Evolutionary conservation across 2,888 invertebrate genomes (phyloP), one percentile per base, ranked within the genome.

Genomic region (Eueremaeus valkanovi): DNA sequence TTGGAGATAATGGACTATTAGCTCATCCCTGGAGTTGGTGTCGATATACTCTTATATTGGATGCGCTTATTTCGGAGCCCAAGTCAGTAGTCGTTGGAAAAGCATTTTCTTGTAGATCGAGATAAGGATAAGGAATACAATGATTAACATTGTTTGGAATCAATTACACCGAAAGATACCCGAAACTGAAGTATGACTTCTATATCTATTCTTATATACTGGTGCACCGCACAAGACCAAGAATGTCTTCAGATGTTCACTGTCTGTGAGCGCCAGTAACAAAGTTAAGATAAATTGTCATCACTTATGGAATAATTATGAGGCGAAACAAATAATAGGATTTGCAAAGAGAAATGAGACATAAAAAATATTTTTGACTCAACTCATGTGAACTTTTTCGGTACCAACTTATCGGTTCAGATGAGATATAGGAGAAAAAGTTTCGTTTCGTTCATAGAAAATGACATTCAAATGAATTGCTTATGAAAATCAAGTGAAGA

Each of bases 221-320:
- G n/a, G n/a, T n/a, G n/a, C n/a, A n/a, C n/a, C n/a, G n/a, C 45
- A 11, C 9, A 18, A 18, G 45, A 45, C 3, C 18, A 18, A 45
- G 3, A 18, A 18, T 8, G 9, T 18, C 18, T 18, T 45, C 45
- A 3, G 45, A 45, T 45, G 45, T 45, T 45, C 16, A 3, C 6
- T 45, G 18, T 18, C 9, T 45, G 9, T 45, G 6, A 36, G 36
- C 45, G 18, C 11, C 18, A 45, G 45, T 11, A 18, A 63, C 11
- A n/a, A 18, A 63, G n/a, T 36, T n/a, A 6, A 55, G 66, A 66
- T 36, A 66, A 66, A 31, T n/a, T 66, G 66, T 66, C 66, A 66
- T 66, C 66, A 66, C 66, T 66, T 66, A 33, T 66, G 31, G 3
- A 66, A 66, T 31, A 36, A 40, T 66, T 66, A 66, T 66, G 36